A percentile compares a stretch with the other conserved stretches of the same genome.
These are phyloP conservation scores for Micropoecilia bifurca DNA, from an alignment of 2,797 vertebrate genomes.

Conservation along the genomic window DNA sequence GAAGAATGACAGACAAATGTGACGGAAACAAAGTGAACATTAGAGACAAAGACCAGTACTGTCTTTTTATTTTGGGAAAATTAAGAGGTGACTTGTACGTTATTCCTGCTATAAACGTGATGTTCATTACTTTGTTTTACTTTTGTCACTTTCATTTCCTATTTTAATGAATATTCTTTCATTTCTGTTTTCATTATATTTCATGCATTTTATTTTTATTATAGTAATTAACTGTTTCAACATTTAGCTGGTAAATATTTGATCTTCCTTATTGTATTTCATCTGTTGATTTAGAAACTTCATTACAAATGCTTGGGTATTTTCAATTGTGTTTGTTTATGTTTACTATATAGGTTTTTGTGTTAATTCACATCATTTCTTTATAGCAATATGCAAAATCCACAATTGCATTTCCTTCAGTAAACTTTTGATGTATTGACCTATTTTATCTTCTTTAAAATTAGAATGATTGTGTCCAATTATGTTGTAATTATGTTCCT, in stretches of 20 bases:
- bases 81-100: neutral
- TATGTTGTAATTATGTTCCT: neutral
- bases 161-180: neutral
- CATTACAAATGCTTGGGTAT: neutral
- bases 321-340: neutral
- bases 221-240: neutral
- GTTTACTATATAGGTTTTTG: neutral
- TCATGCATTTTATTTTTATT: neutral
- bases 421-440: neutral
- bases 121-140: neutral
- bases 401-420: neutral
- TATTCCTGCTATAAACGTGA: neutral
- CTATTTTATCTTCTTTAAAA: neutral
- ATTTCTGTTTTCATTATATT: neutral
- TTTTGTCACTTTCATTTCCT: neutral
- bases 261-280: neutral
- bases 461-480: neutral
- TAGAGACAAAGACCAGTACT: neutral
- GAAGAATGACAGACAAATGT: neutral
- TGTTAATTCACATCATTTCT: neutral
- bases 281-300: neutral
- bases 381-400: neutral
- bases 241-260: neutral
- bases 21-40: neutral
- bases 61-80: neutral